Evolutionary conservation across 30 jellyfish, hydroid and myxozoan genomes (phyloP).

Genomic region (Morbakka virulenta): DNA sequence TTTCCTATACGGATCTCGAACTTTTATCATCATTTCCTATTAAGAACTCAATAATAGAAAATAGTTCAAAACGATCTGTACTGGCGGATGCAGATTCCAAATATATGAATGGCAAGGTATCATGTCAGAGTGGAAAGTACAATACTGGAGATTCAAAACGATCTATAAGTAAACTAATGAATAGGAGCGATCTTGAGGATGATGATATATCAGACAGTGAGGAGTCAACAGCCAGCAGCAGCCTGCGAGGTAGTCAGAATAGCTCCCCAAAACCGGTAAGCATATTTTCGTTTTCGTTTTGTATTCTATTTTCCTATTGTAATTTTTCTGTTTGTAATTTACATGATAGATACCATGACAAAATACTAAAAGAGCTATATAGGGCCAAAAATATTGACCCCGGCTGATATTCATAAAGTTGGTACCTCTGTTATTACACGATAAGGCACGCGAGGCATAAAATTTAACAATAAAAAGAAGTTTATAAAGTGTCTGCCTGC

Average conservation of each 20-base stretch:
- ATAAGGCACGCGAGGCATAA: no score
- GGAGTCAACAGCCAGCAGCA: conserved; percentile 87
- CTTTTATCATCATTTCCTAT: conserved; percentile 60
- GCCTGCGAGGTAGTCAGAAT: conserved; percentile 67
- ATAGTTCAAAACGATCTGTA: conserved; percentile 43
- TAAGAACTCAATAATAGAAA: conserved; percentile 37
- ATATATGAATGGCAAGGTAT: conserved; percentile 26
- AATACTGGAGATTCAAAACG: conserved; percentile 9
- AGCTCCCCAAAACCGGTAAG: conserved; percentile 88
- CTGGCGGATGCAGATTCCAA: conserved; percentile 48
- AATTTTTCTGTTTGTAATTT: no score
- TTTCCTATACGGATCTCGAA: conserved; percentile 88
- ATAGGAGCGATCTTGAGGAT: conserved; percentile 50
- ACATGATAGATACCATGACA: no score
- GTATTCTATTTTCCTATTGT: no score
- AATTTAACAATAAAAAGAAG: no score
- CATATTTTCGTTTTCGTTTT: background rate
- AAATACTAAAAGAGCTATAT: no score
- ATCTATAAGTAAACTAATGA: conserved; percentile 1
- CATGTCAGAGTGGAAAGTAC: background rate
- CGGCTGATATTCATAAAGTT: no score
- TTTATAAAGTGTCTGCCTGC: no score
- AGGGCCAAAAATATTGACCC: no score
- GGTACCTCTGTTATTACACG: no score
- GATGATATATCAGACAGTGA: conserved; percentile 89